Base-by-base conservation (phyloP, 2,797 vertebrate species). In the Oryzias dopingdopingensis region DNA sequence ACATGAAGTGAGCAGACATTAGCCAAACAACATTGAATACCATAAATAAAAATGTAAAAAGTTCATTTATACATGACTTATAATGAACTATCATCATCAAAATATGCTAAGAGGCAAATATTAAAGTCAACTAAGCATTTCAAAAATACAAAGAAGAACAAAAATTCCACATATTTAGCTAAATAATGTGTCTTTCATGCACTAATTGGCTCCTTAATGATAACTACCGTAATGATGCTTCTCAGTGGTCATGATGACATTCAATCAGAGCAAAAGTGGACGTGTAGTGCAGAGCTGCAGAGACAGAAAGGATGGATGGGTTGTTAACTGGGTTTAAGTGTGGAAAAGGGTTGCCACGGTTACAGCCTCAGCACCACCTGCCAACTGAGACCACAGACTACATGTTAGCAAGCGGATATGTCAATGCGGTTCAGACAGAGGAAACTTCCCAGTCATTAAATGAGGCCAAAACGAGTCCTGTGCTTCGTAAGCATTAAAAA, bases 271-370 rank as follows among this genome's bases (percentile, higher is more conserved):
- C 41, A 42, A 23, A 63, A 49, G 50, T 59, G 8, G 63, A 67
- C 26, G 41, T 42, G 72, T 77, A 70, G 56, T 77, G 69, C 70
- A 68, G 75, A 72, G 71, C 67, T 64, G 62, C 59, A 6, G 67
- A 56, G 67, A 65, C 70, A 69, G 63, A 60, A 37, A 37, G 32
- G 32, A 37, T 59, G 65, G 73, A 79, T 70, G 71, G 62, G 55
- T 67, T 77, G 77, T 82, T 78, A 70, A 82, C 74, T 48, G 52
- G 80, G 59, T 76, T 80, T 79, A 85, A 87, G 71, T 72, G 76
- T 63, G 76, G 78, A 76, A 60, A 71, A 53, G 68, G 65, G 88
- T 90, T 91, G 88, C 90, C 83, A 89, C 78, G 87, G 90, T 89
- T 88, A 91, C 89, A 80, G 86, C 79, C 82, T 87, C 82, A 86